Evolutionary conservation across 2,113 vertebrate species (phyloP).

Genomic region (Cynopterus brachyotis): DNA sequence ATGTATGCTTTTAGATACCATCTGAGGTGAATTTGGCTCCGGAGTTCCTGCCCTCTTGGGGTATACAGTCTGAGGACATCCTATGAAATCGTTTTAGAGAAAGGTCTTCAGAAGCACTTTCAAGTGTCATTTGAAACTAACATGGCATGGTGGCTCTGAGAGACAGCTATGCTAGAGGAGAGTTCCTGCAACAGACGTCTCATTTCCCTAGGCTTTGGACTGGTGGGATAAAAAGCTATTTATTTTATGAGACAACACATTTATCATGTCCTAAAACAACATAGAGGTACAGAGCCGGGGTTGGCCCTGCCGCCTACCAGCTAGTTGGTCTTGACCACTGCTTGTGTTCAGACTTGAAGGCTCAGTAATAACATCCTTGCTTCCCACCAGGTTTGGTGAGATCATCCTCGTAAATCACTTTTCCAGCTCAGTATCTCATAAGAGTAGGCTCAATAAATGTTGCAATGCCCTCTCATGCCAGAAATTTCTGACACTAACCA

Average conservation of each 20-base stretch:
- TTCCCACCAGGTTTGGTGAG: not conserved
- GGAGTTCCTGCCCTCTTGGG: not conserved
- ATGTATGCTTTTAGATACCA: not conserved
- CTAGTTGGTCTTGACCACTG: not conserved
- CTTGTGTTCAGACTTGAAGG: not conserved
- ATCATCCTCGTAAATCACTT: not conserved
- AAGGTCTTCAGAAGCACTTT: not conserved
- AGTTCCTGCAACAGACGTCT: not conserved
- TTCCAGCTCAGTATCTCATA: not conserved
- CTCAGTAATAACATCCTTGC: not conserved
- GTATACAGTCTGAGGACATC: not conserved
- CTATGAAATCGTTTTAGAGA: not conserved
- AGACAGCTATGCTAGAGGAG: not conserved
- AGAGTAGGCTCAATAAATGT: not conserved
- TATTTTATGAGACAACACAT: not conserved
- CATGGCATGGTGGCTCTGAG: not conserved
- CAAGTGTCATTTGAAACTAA: not conserved
- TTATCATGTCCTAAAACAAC: not conserved
- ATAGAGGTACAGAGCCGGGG: not conserved
- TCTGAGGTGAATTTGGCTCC: not conserved
- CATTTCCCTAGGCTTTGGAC: not conserved
- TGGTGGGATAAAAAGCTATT: not conserved
- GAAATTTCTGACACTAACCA: not conserved
- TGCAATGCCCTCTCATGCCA: not conserved
- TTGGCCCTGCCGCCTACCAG: not conserved